These are phyloP conservation scores for Tinea pellionella DNA, from an alignment of 2,888 invertebrate genomes.

Conservation along the genomic window DNA sequence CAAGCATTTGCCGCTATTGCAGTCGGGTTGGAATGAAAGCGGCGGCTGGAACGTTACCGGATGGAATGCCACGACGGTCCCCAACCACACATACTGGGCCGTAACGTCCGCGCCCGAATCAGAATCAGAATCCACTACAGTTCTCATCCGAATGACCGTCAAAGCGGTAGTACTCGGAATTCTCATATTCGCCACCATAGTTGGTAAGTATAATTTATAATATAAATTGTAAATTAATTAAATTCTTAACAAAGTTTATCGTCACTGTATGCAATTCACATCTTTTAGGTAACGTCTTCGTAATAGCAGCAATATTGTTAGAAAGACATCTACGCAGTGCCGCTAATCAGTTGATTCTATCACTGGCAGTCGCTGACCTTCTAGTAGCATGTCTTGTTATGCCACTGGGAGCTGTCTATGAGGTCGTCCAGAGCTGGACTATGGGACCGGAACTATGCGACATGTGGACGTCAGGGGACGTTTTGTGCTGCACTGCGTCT, in stretches of 20 bases:
- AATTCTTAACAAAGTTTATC: not conserved
- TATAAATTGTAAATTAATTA: not conserved
- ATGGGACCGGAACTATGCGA: constrained; percentile 90
- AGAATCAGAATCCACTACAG: constrained; percentile 37
- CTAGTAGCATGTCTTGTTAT: constrained; percentile 87
- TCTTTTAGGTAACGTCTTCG: constrained; percentile 88
- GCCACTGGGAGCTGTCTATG: constrained; percentile 82
- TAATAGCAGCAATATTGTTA: constrained; percentile 90
- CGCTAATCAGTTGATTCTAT: constrained; percentile 90
- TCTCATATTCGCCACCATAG: constrained; percentile 72
- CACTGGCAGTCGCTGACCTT: constrained; percentile 91
- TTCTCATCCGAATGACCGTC: constrained; percentile 71
- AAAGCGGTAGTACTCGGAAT: constrained; percentile 70
- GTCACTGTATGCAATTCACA: no score
- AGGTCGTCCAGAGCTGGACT: constrained; percentile 84
- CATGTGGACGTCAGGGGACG: constrained; percentile 94
- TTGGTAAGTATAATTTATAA: constrained; percentile 50
- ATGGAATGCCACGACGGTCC: constrained; percentile 44
- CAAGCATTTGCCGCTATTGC: constrained; percentile 32
- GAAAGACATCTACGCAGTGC: constrained; percentile 89
- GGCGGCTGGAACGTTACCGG: constrained; percentile 35
- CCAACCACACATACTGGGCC: constrained; percentile 50
- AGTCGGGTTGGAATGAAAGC: constrained; percentile 41
- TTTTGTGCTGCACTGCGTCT: constrained; percentile 89
- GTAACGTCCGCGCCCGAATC: constrained; percentile 49